Evolutionary conservation across 2,113 vertebrate genomes (phyloP), one percentile per base, ranked within the genome.

Genomic region (Empidonax traillii): DNA sequence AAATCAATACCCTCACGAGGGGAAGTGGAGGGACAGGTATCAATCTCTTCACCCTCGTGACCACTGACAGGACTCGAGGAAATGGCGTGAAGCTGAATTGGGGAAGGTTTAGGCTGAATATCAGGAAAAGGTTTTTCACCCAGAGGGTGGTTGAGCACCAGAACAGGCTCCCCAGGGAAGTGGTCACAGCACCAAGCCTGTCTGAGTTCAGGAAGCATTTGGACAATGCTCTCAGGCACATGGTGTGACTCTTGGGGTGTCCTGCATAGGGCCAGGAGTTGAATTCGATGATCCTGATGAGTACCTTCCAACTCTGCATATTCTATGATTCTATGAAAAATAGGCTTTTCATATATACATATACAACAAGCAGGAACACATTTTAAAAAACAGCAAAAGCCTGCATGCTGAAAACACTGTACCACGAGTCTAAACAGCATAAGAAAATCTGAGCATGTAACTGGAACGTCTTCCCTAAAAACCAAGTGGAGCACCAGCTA

Each of bases 351-450:
- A 49, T 47, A 80, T 52, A 55, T 12, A 35, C 14, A 20, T 16
- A 6, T 14, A 20, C 17, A 51, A 24, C 23, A 30, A 0, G 0
- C 14, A 67, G 9, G 67, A 83, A n/a, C 0, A 3, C n/a, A 39
- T 22, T 84, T 13, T 27, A 25, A 22, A 24, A 59, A 30, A 2
- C 19, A 55, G 23, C 7, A 1, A 15, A 78, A 52, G 21, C 9
- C 43, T 35, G 62, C 74, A 77, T 1, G 10, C 23, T 44, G n/a
- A 72, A 58, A 41, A 85, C 18, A 8, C 14, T 11, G 61, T 27
- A 22, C 76, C 19, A 44, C 1, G 17, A 37, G 30, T 27, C 47
- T 65, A 44, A 41, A 62, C 51, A 71, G 35, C 0, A 0, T 21
- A 31, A 47, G 46, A 55, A 52, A 55, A 75, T 8, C 49, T 8